Evolutionary conservation across 2,113 vertebrate species (phyloP), one percentile per base, ranked within the genome.

Genomic region (Picathartes gymnocephalus): DNA sequence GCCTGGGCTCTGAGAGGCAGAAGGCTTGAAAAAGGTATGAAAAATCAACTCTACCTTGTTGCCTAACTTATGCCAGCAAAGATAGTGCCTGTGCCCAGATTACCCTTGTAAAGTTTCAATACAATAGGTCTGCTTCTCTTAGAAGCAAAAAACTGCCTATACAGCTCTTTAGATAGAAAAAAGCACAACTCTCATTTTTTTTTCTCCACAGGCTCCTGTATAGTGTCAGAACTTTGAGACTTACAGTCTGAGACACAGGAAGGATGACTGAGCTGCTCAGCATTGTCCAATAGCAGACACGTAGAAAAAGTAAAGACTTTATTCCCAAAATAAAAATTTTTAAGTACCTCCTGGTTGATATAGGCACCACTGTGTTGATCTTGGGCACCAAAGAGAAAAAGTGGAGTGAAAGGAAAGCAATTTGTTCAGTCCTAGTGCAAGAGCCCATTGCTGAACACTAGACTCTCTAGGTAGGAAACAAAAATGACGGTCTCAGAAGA

Each of bases 41-140:
- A 88, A 81, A 81, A 47, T 9, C 53, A 71, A 1, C 25, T 74
- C 45, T 25, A 27, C 9, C 15, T 27, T 31, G 15, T 13, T 33
- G 22, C 7, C 5, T 48, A 68, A 74, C 17, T 80, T 35, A 7
- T 18, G 4, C 13, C 40, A 76, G 30, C 28, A 81, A 86, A 54
- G 4, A 35, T 1, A 44, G 28, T 33, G 58, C 31, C n/a, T 17
- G 10, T 6, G 15, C 35, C 71, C 6, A 6, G 16, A 62, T 78
- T 30, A 44, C 7, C 3, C 31, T 13, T 39, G 12, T 25, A 40
- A 76, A 42, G 10, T 74, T 70, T 42, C 1, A 0, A 0, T 23
- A 35, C 10, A 78, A 25, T 25, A 71, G 8, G 5, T 13, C 22
- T 25, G 37, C 15, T 91, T 61, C 57, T 80, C 45, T 87, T 51